Evolutionary conservation across 2,113 vertebrate genomes (phyloP), one percentile per base, ranked within the genome.

Genomic region (Xenopus tropicalis): DNA sequence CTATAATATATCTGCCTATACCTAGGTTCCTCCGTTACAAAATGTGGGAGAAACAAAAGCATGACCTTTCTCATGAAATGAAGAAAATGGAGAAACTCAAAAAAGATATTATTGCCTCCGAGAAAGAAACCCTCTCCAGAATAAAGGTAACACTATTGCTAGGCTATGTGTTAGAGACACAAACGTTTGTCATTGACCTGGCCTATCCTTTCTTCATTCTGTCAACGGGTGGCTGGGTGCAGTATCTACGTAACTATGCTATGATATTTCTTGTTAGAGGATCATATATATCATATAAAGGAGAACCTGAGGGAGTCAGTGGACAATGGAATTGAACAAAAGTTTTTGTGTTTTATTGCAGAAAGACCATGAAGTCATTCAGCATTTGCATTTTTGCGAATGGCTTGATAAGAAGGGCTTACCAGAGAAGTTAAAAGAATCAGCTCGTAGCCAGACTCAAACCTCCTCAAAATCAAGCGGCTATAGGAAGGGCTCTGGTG

Each of bases 41-140:
- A 66, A 82, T 78, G 82, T 83, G 85, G 87, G 82, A 81, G 77
- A 52, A 2, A 2, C 75, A 85, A 44, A 84, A 67, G 71, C 65
- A 79, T 7, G 52, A 79, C 0, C 61, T 77, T 67, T 78, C 81
- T 12, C 0, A 0, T 0, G 68, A 85, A 63, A 65, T 65, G 46
- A 0, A 4, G 9, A 79, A 82, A 46, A 76, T 87, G 79, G 79
- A 77, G 13, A 46, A 14, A 7, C 37, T 84, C 37, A 79, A 78
- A 74, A 19, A 14, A 1, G 65, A 59, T n/a, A 56, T 83, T 17
- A 11, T 22, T 25, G 2, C 20, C 16, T 56, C 13, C 19, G 66
- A 82, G 19, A 9, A 44, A 25, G 4, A 24, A 42, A 21, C 81
- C 77, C 48, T 51, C 29, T 43, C 3, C 3, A 6, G 13, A 19